Conservation (phyloP, 2,113 vertebrate species). For the Agelaius tricolor region DNA sequence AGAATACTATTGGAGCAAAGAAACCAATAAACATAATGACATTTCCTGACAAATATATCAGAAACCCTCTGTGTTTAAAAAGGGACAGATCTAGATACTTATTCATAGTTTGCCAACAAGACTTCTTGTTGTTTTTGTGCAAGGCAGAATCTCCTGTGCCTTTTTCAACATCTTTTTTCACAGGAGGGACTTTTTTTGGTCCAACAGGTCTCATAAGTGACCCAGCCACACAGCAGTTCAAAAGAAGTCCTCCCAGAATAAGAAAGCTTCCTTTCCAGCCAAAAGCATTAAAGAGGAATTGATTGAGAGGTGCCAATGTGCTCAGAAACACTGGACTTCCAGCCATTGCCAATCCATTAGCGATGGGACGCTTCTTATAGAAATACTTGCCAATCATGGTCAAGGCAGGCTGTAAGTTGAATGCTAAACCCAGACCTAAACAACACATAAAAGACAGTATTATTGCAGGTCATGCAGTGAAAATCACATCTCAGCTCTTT, state of each 20-base stretch:
- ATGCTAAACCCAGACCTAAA: slow-evolving; percentile 92
- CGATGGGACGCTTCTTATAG: slow-evolving; percentile 90
- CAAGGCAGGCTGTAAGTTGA: slow-evolving; percentile 96
- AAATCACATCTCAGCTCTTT: neutral
- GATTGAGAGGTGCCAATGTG: slow-evolving; percentile 93
- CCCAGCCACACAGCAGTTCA: slow-evolving; percentile 94
- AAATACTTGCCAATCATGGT: slow-evolving; percentile 98
- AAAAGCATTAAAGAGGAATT: slow-evolving; percentile 91
- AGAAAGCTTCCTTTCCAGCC: slow-evolving; percentile 97
- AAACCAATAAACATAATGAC: slow-evolving; percentile 97
- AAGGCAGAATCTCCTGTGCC: neutral
- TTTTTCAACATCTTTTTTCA: slow-evolving; percentile 76
- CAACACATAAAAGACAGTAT: slow-evolving; percentile 42
- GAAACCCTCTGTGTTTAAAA: slow-evolving; percentile 94
- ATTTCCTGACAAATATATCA: slow-evolving; percentile 96
- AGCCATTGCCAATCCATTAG: slow-evolving; percentile 95
- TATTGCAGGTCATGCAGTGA: neutral
- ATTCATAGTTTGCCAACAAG: slow-evolving; percentile 80
- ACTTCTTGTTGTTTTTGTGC: slow-evolving; percentile 66
- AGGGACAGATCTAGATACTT: slow-evolving; percentile 91
- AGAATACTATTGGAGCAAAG: slow-evolving; percentile 94
- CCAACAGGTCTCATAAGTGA: slow-evolving; percentile 91
- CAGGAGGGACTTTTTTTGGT: slow-evolving; percentile 35
- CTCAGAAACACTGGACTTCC: slow-evolving; percentile 98
- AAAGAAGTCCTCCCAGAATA: slow-evolving; percentile 89